Evolutionary conservation across 2,888 invertebrate species (phyloP).

Genomic region (Pocota personata): DNA sequence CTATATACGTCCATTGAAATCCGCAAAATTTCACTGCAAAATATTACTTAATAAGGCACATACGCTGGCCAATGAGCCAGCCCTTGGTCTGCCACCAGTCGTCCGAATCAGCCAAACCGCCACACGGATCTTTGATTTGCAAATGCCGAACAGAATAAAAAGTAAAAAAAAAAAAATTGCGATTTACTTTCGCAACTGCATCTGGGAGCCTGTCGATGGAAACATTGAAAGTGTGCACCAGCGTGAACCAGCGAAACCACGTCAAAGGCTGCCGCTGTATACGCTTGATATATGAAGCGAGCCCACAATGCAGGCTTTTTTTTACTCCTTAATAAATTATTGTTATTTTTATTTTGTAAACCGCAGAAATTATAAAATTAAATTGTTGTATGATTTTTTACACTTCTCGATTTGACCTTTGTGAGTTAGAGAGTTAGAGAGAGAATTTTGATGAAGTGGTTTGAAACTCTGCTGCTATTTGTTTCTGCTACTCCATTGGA

Average conservation of each 20-base stretch:
- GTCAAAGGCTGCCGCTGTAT: conserved; percentile 69
- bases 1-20: conserved; percentile 26
- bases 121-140: conserved; percentile 68
- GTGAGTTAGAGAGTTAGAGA: neutral
- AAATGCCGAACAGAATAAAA: conserved; percentile 47
- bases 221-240: conserved; percentile 73
- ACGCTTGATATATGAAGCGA: conserved; percentile 62
- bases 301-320: conserved; percentile 27
- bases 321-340: conserved; percentile 52
- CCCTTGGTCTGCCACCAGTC: conserved; percentile 43
- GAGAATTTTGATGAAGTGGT: too few species aligned
- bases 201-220: conserved; percentile 69
- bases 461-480: too few species aligned
- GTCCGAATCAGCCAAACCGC: conserved; percentile 41
- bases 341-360: conserved; percentile 52
- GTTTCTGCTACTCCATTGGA: too few species aligned
- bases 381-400: conserved; percentile 46
- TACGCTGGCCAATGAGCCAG: conserved; percentile 44
- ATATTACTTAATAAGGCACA: conserved; percentile 65
- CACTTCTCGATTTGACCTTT: conserved; percentile 13
- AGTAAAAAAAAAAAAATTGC: conserved; percentile 14
- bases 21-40: conserved; percentile 21
- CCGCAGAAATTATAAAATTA: conserved; percentile 69
- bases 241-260: conserved; percentile 69
- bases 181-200: conserved; percentile 71